These are phyloP conservation scores for Oryzias sinensis DNA, from an alignment of 2,797 vertebrate species.

Conservation along the genomic window DNA sequence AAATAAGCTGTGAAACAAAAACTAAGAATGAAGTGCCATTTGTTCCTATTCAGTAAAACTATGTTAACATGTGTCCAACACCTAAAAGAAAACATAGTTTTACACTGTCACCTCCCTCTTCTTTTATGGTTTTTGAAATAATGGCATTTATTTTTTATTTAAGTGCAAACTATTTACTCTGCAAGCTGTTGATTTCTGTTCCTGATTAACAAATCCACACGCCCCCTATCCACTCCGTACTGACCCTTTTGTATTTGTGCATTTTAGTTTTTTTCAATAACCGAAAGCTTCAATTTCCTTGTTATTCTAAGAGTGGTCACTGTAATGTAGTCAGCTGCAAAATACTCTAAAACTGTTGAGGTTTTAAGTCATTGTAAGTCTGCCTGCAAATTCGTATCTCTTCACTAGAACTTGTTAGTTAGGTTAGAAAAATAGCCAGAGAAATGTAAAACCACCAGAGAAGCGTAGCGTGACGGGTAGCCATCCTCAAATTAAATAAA, in stretches of 20 bases:
- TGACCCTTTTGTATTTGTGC: constrained; percentile 4
- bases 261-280: constrained; percentile 20
- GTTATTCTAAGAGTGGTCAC: constrained; percentile 38
- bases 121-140: constrained; percentile 14
- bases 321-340: constrained; percentile 48
- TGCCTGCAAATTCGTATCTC: constrained; percentile 52
- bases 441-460: constrained; percentile 41
- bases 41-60: constrained; percentile 53
- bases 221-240: not conserved
- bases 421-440: constrained; percentile 44
- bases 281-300: constrained; percentile 43
- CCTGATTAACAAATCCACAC: constrained; percentile 17
- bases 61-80: constrained; percentile 52
- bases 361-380: constrained; percentile 31
- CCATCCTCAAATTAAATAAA: constrained; percentile 51
- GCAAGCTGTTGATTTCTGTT: constrained; percentile 13
- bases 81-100: constrained; percentile 47
- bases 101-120: constrained; percentile 24
- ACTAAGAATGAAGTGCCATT: constrained; percentile 68
- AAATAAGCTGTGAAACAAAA: constrained; percentile 70
- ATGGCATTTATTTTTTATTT: constrained; percentile 15
- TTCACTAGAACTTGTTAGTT: constrained; percentile 36
- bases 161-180: constrained; percentile 9
- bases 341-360: constrained; percentile 24
- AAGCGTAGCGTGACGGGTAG: constrained; percentile 32